Base-by-base conservation (phyloP, 2,797 vertebrate genomes). In the Telmatherina bonti region DNA sequence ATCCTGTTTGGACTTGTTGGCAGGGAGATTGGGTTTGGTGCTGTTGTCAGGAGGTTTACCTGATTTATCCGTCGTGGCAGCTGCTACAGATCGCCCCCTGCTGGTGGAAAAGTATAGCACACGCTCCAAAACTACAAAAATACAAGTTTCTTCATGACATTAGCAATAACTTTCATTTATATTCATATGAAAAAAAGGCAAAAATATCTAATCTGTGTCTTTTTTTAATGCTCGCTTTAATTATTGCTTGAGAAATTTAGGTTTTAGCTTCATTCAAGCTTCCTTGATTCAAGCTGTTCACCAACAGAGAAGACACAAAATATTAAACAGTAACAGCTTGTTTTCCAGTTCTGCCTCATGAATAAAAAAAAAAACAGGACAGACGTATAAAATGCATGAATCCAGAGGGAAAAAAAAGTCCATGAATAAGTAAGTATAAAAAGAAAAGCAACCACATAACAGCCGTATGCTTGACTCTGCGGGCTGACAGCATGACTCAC, bases 51-150 rank as follows among this genome's bases (percentile, higher is more conserved):
- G 41, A 35, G 35, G 59, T 47, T n/a, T 56, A 24, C 36, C n/a
- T 11, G 51, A 52, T 56, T 35, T 71, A 6, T 72, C 75, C 24
- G 62, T 66, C 57, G 47, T 81, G 15, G 31, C 68, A 82, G 82
- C 59, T 75, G 85, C 81, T 83, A 20, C 76, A 76, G 73, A 36
- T 78, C 89, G 80, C 81, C 95, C 91, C 83, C 93, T 95, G 61
- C 74, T 92, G 92, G 91, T 67, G 15, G 70, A 18, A 64, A n/a
- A 27, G 26, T 36, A 51, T 12, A 68, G 58, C 29, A 54, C 68
- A 67, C 3, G n/a, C n/a, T n/a, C n/a, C n/a, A 27, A 4, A 18
- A 20, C 43, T 47, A 20, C n/a, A n/a, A 10, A 47, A 52, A 5
- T 13, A 38, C 12, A 54, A 26, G 13, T 36, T 7, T 18, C 22